Base-by-base conservation (phyloP, 2,888 invertebrate genomes). In the Plebejus argus region DNA sequence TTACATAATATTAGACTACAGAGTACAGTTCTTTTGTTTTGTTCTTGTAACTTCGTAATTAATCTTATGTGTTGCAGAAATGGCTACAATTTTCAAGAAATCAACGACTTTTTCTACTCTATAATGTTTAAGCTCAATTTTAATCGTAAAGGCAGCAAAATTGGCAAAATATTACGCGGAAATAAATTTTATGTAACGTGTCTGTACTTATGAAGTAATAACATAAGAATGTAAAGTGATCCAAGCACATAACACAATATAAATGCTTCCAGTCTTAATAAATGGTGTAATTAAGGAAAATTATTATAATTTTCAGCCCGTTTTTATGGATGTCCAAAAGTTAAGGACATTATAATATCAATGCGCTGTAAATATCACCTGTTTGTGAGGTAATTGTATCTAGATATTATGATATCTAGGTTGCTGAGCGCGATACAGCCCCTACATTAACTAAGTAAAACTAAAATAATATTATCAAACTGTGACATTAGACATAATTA, bases 241-340 rank as follows among this genome's bases (percentile, higher is more conserved):
- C 33, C 45, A 23, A 72, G 72, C 39, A 72, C 45, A 72, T 72
- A 71, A 45, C 45, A 45, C 72, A 72, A 72, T 72, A 45, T 45
- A 39, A 72, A 72, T 72, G 45, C 72, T 72, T 45, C 72, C 45
- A 72, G 20, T 72, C 45, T 39, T 72, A 91, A 92, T 93, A 91
- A 93, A 93, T 91, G 91, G 89, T 83, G 91, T 91, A 92, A 94
- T 93, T 94, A 93, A 90, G 87, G 91, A 89, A 91, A 94, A 91
- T 93, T 93, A 93, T 92, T 91, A 90, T 91, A 91, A 92, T 92
- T 90, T 90, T 90, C 88, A 86, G 88, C 87, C 88, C 86, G 89
- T 89, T 90, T 89, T 89, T 91, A 90, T 89, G 88, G 89, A 91
- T 90, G 90, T 90, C 89, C 90, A 89, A 90, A 89, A 87, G 89